Base-by-base conservation (phyloP, 2,797 vertebrate genomes). In the Takifugu rubripes region DNA sequence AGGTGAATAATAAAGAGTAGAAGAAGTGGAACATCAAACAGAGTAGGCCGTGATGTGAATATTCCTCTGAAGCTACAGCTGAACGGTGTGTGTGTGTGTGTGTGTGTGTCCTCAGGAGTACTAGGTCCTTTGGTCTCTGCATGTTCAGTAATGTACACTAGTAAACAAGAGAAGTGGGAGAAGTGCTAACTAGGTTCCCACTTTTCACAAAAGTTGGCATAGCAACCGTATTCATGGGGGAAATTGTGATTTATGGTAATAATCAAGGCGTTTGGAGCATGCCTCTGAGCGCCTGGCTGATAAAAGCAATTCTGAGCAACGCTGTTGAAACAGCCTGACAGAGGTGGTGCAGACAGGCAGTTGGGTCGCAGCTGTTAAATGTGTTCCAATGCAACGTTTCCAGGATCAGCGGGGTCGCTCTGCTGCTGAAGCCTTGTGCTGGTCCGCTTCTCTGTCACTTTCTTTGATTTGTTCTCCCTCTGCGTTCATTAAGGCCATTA, bases 401-500 rank as follows among this genome's bases (percentile, higher is more conserved):
- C 9, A 10, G 11, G 33, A 2, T 36, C 9, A 12, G 33, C 3
- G 6, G 33, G 33, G 33, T 2, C 33, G 33, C 29, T 31, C 6
- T 31, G 29, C 3, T 8, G 29, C 21, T 21, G 5, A 6, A 31
- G 29, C 5, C 29, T 31, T 6, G 29, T 6, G 29, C 29, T 29
- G 27, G 27, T 29, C 4, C 6, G 4, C 27, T 8, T 8, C 29
- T 31, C 29, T 31, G 27, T 29, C 4, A 4, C 27, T 7, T 8
- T 8, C 29, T 31, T 8, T 31, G 29, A 31, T 3, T 3, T 6
- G 3, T 27, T 27, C 29, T 31, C 29, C 29, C 7, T 8, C 29
- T 31, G 29, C 52, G 68, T 84, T 86, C 75, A 67, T 76, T 84
- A 78, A 83, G 64, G 68, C 77, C 82, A 81, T 87, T 87, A 85